Conservation (phyloP, 2,888 invertebrate genomes). For the Merodon equestris region DNA sequence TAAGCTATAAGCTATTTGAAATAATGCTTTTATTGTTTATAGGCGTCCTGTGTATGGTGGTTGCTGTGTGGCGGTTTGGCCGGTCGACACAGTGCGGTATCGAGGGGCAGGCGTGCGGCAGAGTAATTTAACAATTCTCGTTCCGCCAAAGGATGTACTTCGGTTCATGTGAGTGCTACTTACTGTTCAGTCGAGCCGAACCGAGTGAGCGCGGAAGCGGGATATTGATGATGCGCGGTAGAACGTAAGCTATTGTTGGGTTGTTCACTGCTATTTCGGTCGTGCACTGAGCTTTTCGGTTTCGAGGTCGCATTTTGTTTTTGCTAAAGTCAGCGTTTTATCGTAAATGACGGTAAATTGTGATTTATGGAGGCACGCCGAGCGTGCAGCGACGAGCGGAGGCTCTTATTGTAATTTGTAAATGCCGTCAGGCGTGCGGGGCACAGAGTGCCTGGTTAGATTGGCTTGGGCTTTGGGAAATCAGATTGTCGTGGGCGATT, state of each 20-base stretch:
- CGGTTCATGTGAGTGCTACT: conserved; percentile 25
- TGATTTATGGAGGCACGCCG: conserved; percentile 37
- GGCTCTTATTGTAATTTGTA: conserved; percentile 37
- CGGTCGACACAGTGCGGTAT: conserved; percentile 3
- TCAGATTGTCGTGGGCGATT: conserved; percentile 14
- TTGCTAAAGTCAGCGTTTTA: conserved; percentile 47
- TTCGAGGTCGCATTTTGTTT: conserved; percentile 48
- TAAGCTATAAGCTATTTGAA: conserved; percentile 58
- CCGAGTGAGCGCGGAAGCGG: conserved; percentile 8
- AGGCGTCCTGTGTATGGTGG: conserved; percentile 40
- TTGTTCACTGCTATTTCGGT: conserved; percentile 39
- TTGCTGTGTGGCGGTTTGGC: conserved; percentile 1
- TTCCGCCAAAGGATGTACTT: conserved; percentile 37
- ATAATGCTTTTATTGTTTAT: conserved; percentile 62
- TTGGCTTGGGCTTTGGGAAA: conserved; percentile 2
- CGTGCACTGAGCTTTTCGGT: conserved; percentile 17
- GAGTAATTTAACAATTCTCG: conserved; percentile 48
- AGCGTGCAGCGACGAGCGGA: conserved; percentile 1
- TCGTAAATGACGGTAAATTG: conserved; percentile 36
- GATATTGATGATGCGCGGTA: conserved; percentile 4
- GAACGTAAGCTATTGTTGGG: conserved; percentile 27
- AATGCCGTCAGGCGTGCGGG: conserved; percentile 14
- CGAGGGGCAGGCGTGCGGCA: background rate
- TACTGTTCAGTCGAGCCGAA: conserved; percentile 26
- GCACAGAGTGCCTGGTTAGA: background rate